These are phyloP conservation scores for Cantharis rufa DNA, from an alignment of 2,888 invertebrate genomes.

Conservation along the genomic window DNA sequence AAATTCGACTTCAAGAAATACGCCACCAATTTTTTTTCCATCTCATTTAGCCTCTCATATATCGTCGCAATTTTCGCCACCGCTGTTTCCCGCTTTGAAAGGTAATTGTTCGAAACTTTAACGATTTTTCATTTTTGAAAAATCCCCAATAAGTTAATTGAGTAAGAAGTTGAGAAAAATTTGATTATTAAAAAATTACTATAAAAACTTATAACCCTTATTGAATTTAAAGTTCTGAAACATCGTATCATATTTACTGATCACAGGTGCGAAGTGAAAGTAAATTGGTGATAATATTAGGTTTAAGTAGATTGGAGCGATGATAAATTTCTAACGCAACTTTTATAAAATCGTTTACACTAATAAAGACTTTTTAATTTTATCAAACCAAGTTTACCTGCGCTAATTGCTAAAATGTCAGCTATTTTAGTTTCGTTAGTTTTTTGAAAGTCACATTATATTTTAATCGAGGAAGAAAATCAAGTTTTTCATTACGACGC, in stretches of 20 bases:
- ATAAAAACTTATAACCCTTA: conserved; percentile 33
- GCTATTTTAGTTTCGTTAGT: not conserved
- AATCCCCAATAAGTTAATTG: conserved; percentile 11
- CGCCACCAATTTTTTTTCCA: conserved; percentile 81
- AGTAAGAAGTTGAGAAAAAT: conserved; percentile 7
- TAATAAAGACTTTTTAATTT: not conserved
- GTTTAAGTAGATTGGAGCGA: conserved; percentile 45
- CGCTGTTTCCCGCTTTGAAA: conserved; percentile 80
- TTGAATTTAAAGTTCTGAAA: conserved; percentile 40
- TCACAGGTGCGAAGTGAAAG: conserved; percentile 50
- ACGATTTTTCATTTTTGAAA: not conserved
- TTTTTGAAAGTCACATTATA: not conserved
- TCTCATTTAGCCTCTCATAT: conserved; percentile 77
- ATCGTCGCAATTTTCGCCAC: conserved; percentile 77
- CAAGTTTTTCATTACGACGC: not conserved
- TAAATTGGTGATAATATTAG: conserved; percentile 47
- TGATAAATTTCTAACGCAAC: not conserved
- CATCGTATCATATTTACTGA: conserved; percentile 33
- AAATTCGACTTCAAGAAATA: conserved; percentile 56
- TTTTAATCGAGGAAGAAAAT: not conserved
- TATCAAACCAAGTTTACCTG: not conserved
- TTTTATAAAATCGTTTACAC: not conserved
- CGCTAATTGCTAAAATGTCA: not conserved
- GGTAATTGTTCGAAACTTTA: conserved; percentile 58
- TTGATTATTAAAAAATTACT: conserved; percentile 19